Conservation (phyloP, 2,888 invertebrate species). For the Chrysolina haemoptera region DNA sequence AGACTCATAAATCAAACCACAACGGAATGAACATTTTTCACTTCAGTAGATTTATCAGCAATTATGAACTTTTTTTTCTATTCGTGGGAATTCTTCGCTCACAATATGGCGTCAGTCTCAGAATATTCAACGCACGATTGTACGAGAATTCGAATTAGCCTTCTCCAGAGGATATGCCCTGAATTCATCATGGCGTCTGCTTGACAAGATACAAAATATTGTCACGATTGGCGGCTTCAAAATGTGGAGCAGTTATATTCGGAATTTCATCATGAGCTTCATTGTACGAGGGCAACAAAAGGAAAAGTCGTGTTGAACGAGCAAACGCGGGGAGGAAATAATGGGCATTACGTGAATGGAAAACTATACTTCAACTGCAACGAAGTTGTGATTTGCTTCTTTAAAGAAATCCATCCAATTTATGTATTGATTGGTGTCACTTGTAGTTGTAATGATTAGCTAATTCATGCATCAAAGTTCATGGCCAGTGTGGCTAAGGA, state of each 20-base stretch:
- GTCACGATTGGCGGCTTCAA: conserved; percentile 26
- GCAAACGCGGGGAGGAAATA: no score
- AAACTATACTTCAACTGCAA: no score
- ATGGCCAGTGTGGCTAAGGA: no score
- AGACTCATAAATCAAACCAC: background rate
- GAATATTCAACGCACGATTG: conserved; percentile 29
- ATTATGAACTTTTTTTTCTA: conserved; percentile 8
- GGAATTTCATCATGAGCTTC: background rate
- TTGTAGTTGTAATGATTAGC: no score
- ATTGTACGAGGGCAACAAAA: background rate
- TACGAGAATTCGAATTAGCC: conserved; percentile 27
- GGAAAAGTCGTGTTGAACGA: no score
- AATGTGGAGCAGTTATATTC: background rate
- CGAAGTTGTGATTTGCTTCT: no score
- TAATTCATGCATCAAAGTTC: no score
- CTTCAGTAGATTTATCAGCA: background rate
- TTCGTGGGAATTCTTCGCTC: background rate
- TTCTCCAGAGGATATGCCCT: conserved; percentile 27
- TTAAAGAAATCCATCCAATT: no score
- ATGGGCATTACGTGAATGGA: no score
- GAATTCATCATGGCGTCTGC: conserved; percentile 26
- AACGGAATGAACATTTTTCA: background rate
- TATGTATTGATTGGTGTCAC: no score
- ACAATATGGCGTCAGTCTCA: conserved; percentile 3
- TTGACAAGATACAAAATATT: conserved; percentile 29